A percentile compares a stretch with the other conserved stretches of the same genome.
phyloP scores from a whole-genome alignment of 2,113 vertebrate species.

The Mastomys coucha region DNA sequence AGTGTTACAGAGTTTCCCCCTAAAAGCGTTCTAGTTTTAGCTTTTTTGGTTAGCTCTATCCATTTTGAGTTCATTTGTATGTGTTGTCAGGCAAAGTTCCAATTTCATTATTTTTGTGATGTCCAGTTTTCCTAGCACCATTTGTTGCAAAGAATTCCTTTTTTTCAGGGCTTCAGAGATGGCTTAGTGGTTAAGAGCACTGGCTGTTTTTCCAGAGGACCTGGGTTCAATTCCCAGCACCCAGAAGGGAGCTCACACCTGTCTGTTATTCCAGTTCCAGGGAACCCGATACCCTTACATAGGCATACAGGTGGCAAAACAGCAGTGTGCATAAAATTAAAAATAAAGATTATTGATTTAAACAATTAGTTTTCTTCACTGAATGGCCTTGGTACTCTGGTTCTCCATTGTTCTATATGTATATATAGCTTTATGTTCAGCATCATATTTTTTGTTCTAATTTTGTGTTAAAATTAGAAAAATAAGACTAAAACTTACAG shows the following conservation, averaged over 20 bases:
- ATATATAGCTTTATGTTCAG: neutral
- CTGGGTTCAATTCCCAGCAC: neutral
- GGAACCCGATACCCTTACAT: neutral
- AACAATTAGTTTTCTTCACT: neutral
- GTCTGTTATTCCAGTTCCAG: neutral
- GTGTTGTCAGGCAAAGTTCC: neutral
- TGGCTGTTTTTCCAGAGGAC: neutral
- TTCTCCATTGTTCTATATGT: neutral
- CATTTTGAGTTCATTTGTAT: constrained; percentile 4
- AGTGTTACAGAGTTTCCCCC: neutral
- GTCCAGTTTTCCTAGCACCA: neutral
- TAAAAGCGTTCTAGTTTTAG: neutral
- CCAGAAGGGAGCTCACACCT: neutral
- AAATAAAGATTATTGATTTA: neutral
- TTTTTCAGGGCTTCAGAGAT: neutral
- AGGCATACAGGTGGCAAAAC: neutral
- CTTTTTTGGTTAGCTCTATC: neutral
- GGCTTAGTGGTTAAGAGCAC: neutral
- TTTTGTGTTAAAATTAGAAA: neutral
- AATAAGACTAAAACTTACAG: neutral
- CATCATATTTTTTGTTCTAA: neutral
- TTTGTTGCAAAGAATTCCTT: neutral
- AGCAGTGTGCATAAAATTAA: neutral
- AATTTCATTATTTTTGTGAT: neutral
- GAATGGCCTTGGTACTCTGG: neutral